Conservation (phyloP, 2,113 vertebrate genomes). For the Lutjanus erythropterus region DNA sequence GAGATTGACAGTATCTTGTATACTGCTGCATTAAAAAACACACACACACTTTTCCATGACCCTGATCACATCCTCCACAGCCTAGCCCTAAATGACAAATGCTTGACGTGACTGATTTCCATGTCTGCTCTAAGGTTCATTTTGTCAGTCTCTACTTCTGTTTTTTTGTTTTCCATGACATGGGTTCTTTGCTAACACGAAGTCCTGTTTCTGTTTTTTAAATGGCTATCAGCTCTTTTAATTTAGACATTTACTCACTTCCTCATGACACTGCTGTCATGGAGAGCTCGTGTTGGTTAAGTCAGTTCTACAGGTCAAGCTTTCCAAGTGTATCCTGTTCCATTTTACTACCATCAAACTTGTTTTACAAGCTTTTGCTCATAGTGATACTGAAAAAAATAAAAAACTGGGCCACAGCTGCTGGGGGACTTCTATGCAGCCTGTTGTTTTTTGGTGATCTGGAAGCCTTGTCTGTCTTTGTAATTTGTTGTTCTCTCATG, state of each 20-base stretch:
- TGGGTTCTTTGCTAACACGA: slow-evolving; percentile 24
- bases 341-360: slow-evolving; percentile 15
- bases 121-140: not conserved
- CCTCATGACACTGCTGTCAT: slow-evolving; percentile 62
- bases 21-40: not conserved
- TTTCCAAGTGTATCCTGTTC: not conserved
- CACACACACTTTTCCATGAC: slow-evolving; percentile 33
- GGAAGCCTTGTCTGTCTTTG: not conserved
- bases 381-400: not conserved
- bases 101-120: not conserved
- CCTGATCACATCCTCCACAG: slow-evolving; percentile 35
- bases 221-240: slow-evolving; percentile 25
- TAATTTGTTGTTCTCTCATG: not conserved
- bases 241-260: slow-evolving; percentile 59
- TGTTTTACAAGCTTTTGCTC: slow-evolving; percentile 7
- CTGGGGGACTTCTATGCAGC: not conserved
- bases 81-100: slow-evolving; percentile 19
- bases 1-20: not conserved
- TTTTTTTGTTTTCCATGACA: slow-evolving; percentile 61
- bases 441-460: not conserved
- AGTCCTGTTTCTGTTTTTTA: slow-evolving; percentile 46
- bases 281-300: slow-evolving; percentile 36
- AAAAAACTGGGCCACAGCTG: slow-evolving; percentile 1
- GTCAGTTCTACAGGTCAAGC: not conserved
- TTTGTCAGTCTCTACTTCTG: slow-evolving; percentile 37